A percentile compares a stretch with the other conserved stretches of the same genome.
Evolutionary conservation across 2,797 vertebrate genomes (phyloP).

Genomic region (Argyrosomus regius): DNA sequence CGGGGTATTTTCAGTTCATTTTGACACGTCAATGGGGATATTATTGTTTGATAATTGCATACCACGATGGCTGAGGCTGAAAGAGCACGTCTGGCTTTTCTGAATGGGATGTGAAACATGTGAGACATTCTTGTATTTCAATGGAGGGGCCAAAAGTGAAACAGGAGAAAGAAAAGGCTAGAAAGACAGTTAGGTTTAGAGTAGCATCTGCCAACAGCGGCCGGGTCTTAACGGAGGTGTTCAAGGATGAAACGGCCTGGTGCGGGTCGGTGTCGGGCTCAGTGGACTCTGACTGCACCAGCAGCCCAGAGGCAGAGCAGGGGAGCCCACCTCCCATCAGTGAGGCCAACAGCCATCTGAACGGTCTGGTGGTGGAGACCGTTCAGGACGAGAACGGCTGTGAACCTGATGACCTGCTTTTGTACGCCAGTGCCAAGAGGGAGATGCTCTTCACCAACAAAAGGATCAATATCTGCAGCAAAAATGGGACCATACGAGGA

Average conservation of each 20-base stretch:
- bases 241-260: constrained; percentile 86
- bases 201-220: constrained; percentile 96
- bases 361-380: constrained; percentile 77
- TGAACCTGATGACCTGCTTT: constrained; percentile 91
- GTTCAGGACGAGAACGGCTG: constrained; percentile 84
- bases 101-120: constrained; percentile 68
- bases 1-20: constrained; percentile 78
- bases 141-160: constrained; percentile 84
- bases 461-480: constrained; percentile 96
- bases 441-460: constrained; percentile 91
- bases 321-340: constrained; percentile 73
- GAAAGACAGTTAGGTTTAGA: constrained; percentile 93
- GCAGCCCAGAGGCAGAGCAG: constrained; percentile 87
- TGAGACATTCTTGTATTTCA: constrained; percentile 63
- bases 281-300: constrained; percentile 89
- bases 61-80: constrained; percentile 36
- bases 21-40: constrained; percentile 69
- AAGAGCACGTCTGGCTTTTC: constrained; percentile 35
- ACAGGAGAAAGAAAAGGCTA: constrained; percentile 79
- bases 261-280: constrained; percentile 80
- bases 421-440: constrained; percentile 91
- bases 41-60: constrained; percentile 69
- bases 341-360: constrained; percentile 90
- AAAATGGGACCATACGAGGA: constrained; percentile 96
- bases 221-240: constrained; percentile 94